These are phyloP conservation scores for Dermatophagoides farinae DNA, from an alignment of 1,140 invertebrate species.

Conservation along the genomic window DNA sequence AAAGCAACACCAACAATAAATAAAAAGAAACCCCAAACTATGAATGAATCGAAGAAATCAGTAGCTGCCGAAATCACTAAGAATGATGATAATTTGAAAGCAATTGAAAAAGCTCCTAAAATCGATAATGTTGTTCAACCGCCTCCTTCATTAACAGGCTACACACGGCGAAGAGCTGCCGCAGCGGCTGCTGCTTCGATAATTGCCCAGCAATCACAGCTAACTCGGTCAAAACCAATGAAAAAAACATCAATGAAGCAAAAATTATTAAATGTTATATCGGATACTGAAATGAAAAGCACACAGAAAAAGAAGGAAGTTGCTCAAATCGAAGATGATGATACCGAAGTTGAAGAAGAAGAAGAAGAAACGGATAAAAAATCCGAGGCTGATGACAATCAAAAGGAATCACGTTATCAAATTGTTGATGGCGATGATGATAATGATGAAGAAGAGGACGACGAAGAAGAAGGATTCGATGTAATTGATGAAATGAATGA, in stretches of 20 bases:
- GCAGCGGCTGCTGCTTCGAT: background rate
- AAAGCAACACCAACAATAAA: background rate
- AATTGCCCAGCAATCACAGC: background rate
- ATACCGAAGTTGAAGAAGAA: background rate
- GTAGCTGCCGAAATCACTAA: background rate
- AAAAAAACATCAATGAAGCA: background rate
- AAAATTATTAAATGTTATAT: background rate
- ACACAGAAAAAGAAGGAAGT: background rate
- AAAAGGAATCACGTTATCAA: too few species aligned
- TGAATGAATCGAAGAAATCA: background rate
- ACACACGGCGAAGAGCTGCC: background rate
- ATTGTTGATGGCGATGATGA: background rate
- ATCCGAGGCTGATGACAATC: background rate
- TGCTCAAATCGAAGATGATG: background rate
- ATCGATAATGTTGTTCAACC: too few species aligned
- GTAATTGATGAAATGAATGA: background rate
- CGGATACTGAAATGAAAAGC: background rate
- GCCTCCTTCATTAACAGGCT: too few species aligned
- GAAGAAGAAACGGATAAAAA: background rate
- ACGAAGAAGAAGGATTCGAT: conserved; percentile 6
- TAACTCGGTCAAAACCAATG: background rate
- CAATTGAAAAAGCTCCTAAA: too few species aligned
- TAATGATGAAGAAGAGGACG: background rate
- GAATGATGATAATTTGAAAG: background rate
- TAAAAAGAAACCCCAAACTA: background rate